Base-by-base conservation (phyloP, 2,797 vertebrate species). In the Tympanoctomys barrerae region DNA sequence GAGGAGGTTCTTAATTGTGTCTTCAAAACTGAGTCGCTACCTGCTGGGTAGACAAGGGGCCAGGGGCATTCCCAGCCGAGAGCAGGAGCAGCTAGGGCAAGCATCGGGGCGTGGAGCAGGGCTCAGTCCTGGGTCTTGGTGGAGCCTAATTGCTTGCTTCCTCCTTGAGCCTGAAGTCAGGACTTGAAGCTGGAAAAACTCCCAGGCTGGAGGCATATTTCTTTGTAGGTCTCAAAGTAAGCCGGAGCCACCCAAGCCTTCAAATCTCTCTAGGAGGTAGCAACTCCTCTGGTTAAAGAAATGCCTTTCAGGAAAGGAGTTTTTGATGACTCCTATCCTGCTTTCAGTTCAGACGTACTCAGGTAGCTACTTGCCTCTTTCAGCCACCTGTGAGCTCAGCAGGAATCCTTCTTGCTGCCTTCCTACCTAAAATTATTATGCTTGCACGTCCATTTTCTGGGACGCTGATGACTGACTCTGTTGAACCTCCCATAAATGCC, bases 201-300 rank as follows among this genome's bases (percentile, higher is more conserved):
- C 79, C 62, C 64, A 87, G 46, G 90, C 84, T 49, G 85, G 36
- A 94, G 46, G 31, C 62, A 86, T 66, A 87, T 92, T 94, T 94
- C 96, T 93, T 86, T 84, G 77, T 7, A 49, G 64, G 71, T 61
- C 61, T 95, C 90, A 91, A 87, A 95, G 91, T 71, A 73, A 95
- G 86, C 70, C 0, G 7, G 12, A 80, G 78, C 82, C 70, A 71
- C 88, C 75, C 57, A 94, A 54, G 94, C 73, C 64, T 96, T 97
- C 88, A 90, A 1, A 96, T 95, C 93, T 96, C 88, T 73, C 86
- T 92, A 80, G 86, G 70, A 96, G 82, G 64, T 57, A 21, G 39
- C 9, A 7, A 77, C 82, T 92, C 59, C 81, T 64, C 3, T 7
- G 62, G 79, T 52, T 90, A 54, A 77, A 95, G 90, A 93, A 73